Evolutionary conservation across 2,113 vertebrate genomes (phyloP).

Genomic region (Myanophis thanlyinensis): DNA sequence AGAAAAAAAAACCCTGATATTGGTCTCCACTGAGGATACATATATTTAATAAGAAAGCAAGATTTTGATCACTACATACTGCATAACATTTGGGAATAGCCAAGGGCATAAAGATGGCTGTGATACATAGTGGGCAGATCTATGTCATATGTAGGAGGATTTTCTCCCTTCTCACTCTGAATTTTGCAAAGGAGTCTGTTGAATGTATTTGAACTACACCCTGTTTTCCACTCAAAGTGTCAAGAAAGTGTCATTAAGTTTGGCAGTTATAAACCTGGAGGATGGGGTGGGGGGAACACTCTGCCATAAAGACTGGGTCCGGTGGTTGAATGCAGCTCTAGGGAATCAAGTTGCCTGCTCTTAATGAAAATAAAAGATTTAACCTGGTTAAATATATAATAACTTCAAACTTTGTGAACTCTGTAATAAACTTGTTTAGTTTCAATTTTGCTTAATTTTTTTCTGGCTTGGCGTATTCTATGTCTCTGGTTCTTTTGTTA

Average conservation of each 20-base stretch:
- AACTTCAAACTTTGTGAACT: neutral
- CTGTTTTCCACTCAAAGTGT: neutral
- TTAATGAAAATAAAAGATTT: neutral
- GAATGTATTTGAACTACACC: neutral
- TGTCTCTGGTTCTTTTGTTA: neutral
- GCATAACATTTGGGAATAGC: neutral
- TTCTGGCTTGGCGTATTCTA: neutral
- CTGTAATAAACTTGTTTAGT: neutral
- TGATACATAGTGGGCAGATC: neutral
- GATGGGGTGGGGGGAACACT: neutral
- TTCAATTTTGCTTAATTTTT: neutral
- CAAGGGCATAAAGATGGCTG: neutral
- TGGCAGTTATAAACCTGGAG: neutral
- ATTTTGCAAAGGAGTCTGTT: neutral
- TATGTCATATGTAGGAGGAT: neutral
- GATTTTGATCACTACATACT: neutral
- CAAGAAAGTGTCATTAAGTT: neutral
- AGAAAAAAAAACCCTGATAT: neutral
- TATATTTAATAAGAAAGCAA: neutral
- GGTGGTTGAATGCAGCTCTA: neutral
- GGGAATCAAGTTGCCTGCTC: neutral
- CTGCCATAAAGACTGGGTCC: neutral
- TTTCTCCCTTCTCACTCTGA: neutral
- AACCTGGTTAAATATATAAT: neutral
- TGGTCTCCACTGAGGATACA: neutral